phyloP scores from a whole-genome alignment of 2,113 vertebrate species.

The Cyprinodon tularosa region DNA sequence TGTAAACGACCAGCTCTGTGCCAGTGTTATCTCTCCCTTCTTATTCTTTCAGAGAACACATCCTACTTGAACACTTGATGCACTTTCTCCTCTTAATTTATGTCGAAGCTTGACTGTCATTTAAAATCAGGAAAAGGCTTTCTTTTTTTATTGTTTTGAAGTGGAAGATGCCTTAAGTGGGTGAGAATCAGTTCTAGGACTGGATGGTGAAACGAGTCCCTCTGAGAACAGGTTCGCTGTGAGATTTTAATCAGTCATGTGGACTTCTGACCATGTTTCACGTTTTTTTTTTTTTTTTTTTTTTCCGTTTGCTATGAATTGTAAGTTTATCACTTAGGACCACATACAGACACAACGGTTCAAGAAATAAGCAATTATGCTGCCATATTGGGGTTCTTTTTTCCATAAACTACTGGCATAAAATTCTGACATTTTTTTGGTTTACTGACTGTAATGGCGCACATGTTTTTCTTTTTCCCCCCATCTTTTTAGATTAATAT shows the following conservation, averaged over 20 bases:
- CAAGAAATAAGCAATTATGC: constrained; percentile 51
- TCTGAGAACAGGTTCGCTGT: constrained; percentile 66
- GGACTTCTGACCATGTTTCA: constrained; percentile 1
- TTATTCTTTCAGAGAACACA: constrained; percentile 79
- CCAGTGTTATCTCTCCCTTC: constrained; percentile 56
- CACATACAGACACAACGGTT: constrained; percentile 43
- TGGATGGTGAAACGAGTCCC: constrained; percentile 63
- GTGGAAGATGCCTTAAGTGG: constrained; percentile 58
- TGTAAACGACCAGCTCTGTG: constrained; percentile 36
- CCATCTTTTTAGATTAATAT: too few relatives aligned
- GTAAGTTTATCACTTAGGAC: constrained; percentile 50
- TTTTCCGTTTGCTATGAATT: constrained; percentile 46
- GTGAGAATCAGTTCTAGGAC: constrained; percentile 41
- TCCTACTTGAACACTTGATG: constrained; percentile 96
- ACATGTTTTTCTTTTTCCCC: neutral
- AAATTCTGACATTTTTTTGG: neutral
- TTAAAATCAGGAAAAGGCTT: constrained; percentile 66
- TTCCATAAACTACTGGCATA: neutral
- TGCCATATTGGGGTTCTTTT: constrained; percentile 45
- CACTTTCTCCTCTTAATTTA: constrained; percentile 90
- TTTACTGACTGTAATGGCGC: neutral
- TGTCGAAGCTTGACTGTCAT: constrained; percentile 61
- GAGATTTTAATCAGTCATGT: constrained; percentile 47
- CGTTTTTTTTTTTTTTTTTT: constrained; percentile 5
- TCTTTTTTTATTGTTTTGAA: constrained; percentile 30